phyloP scores from a whole-genome alignment of 2,113 vertebrate genomes.

The Sorex fumeus region DNA sequence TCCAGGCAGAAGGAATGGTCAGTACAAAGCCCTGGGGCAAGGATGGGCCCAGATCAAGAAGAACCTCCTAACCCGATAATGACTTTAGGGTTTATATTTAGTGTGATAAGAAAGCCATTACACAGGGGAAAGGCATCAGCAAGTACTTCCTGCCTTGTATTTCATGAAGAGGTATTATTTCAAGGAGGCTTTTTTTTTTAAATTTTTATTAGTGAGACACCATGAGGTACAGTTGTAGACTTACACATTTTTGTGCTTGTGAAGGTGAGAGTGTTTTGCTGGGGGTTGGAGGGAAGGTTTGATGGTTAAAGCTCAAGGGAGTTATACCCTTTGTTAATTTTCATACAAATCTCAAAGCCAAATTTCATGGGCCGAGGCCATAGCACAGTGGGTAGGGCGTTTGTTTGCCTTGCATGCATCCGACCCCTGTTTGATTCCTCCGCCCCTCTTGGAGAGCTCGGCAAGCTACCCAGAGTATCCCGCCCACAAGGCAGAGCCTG shows the following conservation, averaged over 20 bases:
- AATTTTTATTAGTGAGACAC: too few relatives aligned
- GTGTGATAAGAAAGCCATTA: background rate
- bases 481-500: too few relatives aligned
- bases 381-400: too few relatives aligned
- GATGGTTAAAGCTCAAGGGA: background rate
- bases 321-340: too few relatives aligned
- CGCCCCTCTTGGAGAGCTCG: too few relatives aligned
- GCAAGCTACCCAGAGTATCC: too few relatives aligned
- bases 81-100: conserved; percentile 29
- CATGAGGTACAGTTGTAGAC: too few relatives aligned
- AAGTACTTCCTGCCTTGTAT: background rate
- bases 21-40: background rate
- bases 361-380: too few relatives aligned
- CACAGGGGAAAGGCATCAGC: background rate
- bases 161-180: background rate
- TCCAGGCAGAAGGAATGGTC: background rate
- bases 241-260: too few relatives aligned
- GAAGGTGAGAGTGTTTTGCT: background rate
- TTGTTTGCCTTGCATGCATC: too few relatives aligned
- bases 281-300: background rate
- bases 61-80: background rate
- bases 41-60: background rate
- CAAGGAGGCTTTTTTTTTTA: background rate
- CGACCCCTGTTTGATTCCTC: too few relatives aligned
- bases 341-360: too few relatives aligned